Evolutionary conservation across 2,113 vertebrate genomes (phyloP).

Genomic region (Anarhynchus alexandrinus): DNA sequence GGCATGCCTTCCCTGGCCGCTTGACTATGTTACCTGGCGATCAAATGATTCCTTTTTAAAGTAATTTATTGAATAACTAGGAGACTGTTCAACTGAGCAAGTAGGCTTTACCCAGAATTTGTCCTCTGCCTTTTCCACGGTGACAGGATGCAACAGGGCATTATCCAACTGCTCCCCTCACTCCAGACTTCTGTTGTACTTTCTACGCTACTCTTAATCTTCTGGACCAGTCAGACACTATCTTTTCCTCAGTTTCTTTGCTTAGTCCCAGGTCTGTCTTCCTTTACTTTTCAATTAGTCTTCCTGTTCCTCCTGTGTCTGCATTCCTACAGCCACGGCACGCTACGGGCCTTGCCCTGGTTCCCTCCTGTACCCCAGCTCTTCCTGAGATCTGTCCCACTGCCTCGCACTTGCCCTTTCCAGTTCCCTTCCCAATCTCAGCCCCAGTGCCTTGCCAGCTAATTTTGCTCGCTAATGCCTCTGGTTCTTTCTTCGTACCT

Average conservation of each 20-base stretch:
- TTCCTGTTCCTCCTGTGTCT: neutral
- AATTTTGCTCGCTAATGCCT: neutral
- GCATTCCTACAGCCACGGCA: neutral
- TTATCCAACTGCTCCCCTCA: neutral
- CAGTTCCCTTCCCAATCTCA: neutral
- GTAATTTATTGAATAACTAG: neutral
- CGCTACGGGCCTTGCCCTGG: accelerated
- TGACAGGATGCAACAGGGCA: neutral
- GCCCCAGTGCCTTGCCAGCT: neutral
- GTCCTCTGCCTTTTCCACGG: neutral
- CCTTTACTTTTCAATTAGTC: neutral
- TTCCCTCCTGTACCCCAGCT: neutral
- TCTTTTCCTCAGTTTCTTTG: neutral
- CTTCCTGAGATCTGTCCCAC: neutral
- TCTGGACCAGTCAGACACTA: neutral
- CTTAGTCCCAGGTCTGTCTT: neutral
- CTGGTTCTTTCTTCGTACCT: neutral
- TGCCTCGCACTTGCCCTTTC: neutral
- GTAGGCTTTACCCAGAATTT: neutral
- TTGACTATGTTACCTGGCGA: neutral
- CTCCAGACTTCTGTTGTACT: neutral
- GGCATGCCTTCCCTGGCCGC: neutral
- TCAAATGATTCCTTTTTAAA: neutral
- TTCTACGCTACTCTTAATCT: neutral
- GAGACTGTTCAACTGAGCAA: neutral